Evolutionary conservation across 2,888 invertebrate species (phyloP), one percentile per base, ranked within the genome.

Genomic region (Tetranychus truncatus): DNA sequence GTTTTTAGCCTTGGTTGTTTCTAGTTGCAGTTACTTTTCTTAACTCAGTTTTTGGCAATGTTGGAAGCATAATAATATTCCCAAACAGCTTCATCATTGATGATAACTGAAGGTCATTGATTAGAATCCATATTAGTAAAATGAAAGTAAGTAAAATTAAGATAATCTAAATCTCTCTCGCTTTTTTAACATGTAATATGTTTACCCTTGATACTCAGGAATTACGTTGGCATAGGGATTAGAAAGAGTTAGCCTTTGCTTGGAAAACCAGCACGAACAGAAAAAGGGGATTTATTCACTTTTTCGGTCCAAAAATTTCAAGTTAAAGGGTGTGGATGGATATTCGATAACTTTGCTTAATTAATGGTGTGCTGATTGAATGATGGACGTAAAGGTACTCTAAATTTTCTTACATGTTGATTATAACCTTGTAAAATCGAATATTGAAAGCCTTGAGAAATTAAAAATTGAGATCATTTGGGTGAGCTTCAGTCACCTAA

Each of bases 401-500:
- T 9, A 55, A 15, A 9, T 55, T 55, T 55, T 7, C 55, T 55
- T 55, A 15, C 11, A 55, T 55, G 7, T 34, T 34, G 34, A 34
- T 34, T 34, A 24, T 46, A 55, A 55, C 55, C 55, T 55, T 55
- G 55, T 55, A 1, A 72, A 74, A 67, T 24, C 44, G 24, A n/a
- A 65, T 76, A 74, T 46, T 21, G 21, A 2, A 24, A 74, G 66
- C 24, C 20, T 72, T 55, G 20, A 45, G 7, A 45, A 24, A 73
- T 15, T 75, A n/a, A 66, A 66, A 45, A 44, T 20, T 66, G 24
- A 34, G 15, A 45, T 20, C 45, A 66, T 24, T 67, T 34, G 44
- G 72, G 55, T 45, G 66, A 77, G 71, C 72, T 77, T 71, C 11
- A 76, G 44, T 66, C 20, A 55, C 6, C 66, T 45, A 76, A 65